phyloP scores from a whole-genome alignment of 2,113 vertebrate species.

The Mormyrus lacerda region DNA sequence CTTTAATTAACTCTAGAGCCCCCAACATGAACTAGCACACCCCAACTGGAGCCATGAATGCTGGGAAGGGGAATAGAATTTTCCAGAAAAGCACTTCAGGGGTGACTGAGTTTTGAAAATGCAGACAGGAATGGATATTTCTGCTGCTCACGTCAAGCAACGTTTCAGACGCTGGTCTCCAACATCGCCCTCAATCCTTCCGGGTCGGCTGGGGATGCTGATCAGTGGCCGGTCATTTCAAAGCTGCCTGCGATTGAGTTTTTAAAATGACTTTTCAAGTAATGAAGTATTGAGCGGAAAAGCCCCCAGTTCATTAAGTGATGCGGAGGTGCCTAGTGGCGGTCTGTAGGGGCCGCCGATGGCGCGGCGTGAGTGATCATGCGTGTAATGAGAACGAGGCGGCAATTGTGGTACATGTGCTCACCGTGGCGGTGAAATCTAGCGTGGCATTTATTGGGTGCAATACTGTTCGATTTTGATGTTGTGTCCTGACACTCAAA shows the following conservation, averaged over 20 bases:
- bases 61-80: background rate
- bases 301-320: background rate
- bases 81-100: background rate
- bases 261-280: background rate
- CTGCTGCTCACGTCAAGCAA: background rate
- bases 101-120: background rate
- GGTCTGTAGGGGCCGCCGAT: background rate
- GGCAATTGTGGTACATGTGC: background rate
- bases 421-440: background rate
- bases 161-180: background rate
- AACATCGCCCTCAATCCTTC: background rate
- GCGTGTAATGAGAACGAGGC: background rate
- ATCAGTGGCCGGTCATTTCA: background rate
- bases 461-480: background rate
- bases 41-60: background rate
- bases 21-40: background rate
- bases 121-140: background rate
- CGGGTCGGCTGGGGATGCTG: background rate
- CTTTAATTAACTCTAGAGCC: background rate
- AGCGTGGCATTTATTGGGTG: background rate
- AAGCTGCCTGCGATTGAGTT: background rate
- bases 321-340: background rate
- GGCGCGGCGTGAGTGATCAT: background rate
- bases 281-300: conserved; percentile 2
- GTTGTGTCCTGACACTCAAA: background rate